Evolutionary conservation across 2,113 vertebrate species (phyloP), one percentile per base, ranked within the genome.

Genomic region (Ceuthmochares aereus): DNA sequence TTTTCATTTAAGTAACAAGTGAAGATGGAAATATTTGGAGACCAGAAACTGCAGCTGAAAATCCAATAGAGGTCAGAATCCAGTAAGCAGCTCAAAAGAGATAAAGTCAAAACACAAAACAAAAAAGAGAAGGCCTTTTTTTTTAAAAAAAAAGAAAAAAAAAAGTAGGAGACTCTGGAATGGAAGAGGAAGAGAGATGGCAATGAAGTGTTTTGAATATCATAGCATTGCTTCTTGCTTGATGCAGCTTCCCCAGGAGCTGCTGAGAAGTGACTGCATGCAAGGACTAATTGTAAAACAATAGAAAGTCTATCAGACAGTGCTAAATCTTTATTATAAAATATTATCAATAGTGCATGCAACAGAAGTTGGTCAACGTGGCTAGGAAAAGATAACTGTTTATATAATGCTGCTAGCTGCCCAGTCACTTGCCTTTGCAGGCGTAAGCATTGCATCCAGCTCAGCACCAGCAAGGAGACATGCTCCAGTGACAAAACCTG

Each of bases 401-500:
- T n/a, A 43, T 20, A 58, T 47, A 22, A 27, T 18, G 9, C 26
- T 6, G n/a, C 3, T 16, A 19, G 47, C 43, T 45, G 40, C 10
- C 49, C 62, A 47, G 60, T 30, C 60, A 26, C 66, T 42, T 47
- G 40, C 51, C 51, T 56, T 74, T 25, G 59, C 49, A 58, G 43
- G 66, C 10, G 3, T 4, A 42, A 54, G 30, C n/a, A 32, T 12
- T 29, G 27, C 45, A 9, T 40, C 52, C 68, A 86, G 70, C 52
- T 40, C 45, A 30, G 40, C 34, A 36, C 20, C 0, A 0, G 30
- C 51, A n/a, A 54, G 54, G 29, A 69, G 55, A 69, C 4, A 3
- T 1, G 2, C 14, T 17, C 30, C 0, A 0, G 42, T 22, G 19
- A 76, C 27, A 25, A 49, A 16, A 51, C 14, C 20, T 1, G 1